Percentiles rank a stretch among this genome's conserved stretches.
Conservation (phyloP, 2,888 invertebrate species). For the Caenorhabditis parvicauda region DNA sequence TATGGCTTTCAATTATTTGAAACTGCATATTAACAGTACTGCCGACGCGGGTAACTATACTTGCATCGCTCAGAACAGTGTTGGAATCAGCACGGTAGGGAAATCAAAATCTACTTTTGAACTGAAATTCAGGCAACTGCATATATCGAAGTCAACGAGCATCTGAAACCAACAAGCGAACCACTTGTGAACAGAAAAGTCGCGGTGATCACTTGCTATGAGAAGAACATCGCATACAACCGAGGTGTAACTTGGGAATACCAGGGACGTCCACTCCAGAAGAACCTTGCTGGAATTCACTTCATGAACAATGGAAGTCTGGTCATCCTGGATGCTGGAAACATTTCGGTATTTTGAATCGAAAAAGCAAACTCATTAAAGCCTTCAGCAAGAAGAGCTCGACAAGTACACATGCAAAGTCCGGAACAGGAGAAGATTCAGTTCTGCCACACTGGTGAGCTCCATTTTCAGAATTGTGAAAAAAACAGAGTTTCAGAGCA, state of each 20-base stretch:
- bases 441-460: constrained; percentile 22
- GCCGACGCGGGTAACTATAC: constrained; percentile 27
- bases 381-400: constrained; percentile 41
- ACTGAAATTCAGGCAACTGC: constrained; percentile 15
- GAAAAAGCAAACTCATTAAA: constrained; percentile 21
- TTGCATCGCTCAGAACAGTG: constrained; percentile 39
- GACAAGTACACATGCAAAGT: constrained; percentile 48
- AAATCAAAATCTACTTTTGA: background rate
- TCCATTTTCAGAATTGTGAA: background rate
- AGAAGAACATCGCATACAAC: constrained; percentile 45
- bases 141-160: constrained; percentile 14
- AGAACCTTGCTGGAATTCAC: constrained; percentile 61
- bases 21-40: constrained; percentile 13
- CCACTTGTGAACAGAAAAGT: constrained; percentile 21
- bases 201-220: constrained; percentile 35
- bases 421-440: constrained; percentile 31
- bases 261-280: constrained; percentile 53
- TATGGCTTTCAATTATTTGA: constrained; percentile 15
- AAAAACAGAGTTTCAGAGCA: constrained; percentile 8
- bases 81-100: constrained; percentile 32
- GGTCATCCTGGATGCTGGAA: constrained; percentile 52
- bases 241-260: constrained; percentile 44
- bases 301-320: constrained; percentile 65
- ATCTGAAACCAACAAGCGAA: background rate
- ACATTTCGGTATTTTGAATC: constrained; percentile 2